Evolutionary conservation across 2,888 invertebrate genomes (phyloP), one percentile per base, ranked within the genome.

Genomic region (Tetanocera ferruginea): DNA sequence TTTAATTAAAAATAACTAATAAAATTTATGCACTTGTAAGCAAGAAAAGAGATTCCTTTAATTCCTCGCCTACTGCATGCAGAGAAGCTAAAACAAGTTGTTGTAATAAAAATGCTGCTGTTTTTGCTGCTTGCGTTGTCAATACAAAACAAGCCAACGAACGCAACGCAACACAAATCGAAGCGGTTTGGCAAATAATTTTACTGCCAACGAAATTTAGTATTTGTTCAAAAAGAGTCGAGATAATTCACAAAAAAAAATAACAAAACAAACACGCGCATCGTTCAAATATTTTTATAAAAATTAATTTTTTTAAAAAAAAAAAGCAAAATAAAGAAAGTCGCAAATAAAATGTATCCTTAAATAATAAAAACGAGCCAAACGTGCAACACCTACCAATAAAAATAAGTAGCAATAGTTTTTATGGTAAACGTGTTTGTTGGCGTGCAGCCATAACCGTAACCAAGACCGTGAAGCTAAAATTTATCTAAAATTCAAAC

Each of bases 111-210:
- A 43, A 43, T 64, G 23, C n/a, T 51, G 49, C 14, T 69, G 23
- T n/a, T 64, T 5, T 8, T 62, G 60, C 28, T 62, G 60, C 43
- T 67, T 43, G 49, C 67, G 51, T 28, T 51, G 49, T n/a, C 49
- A 69, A 69, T 69, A 69, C 19, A 69, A 51, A 51, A 25, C 8
- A 69, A 49, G 14, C 49, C 49, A 69, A 28, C 14, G 25, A 49
- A 69, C 28, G 4, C 51, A 51, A 19, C 49, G 17, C 49, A 49
- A 25, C 51, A 51, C 51, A 69, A 69, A 49, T 49, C 11, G 28
- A 51, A 8, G 69, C 25, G 69, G 51, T 51, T 51, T 69, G 49
- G 17, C 11, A 49, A 25, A 23, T 51, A 49, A 69, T 51, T 51
- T 69, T 69, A 2, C 69, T 28, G 14, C 5, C 28, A 64, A 34